Percentiles rank a stretch among this genome's conserved stretches.
These are phyloP conservation scores for Antidorcas marsupialis DNA, from an alignment of 2,113 vertebrate species.

Conservation along the genomic window DNA sequence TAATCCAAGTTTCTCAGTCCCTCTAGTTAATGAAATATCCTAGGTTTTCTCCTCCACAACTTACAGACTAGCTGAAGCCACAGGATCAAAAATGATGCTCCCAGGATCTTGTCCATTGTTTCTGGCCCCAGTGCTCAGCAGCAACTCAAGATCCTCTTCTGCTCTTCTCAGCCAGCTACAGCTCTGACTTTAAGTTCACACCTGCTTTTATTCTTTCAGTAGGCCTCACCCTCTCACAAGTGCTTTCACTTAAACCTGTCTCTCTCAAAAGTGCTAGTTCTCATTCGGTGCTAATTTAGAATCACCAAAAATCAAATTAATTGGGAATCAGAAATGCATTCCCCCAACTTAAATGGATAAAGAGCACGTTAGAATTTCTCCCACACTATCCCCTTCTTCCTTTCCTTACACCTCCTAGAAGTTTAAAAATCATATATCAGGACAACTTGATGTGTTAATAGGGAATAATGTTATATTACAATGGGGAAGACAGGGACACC, in stretches of 20 bases:
- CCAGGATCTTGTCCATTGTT: background rate
- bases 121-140: background rate
- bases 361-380: background rate
- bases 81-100: background rate
- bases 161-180: background rate
- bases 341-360: background rate
- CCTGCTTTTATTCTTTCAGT: background rate
- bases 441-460: background rate
- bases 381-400: background rate
- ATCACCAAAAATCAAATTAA: background rate
- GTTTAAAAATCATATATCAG: background rate
- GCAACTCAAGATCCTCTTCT: background rate
- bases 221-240: background rate
- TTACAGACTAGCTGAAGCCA: background rate
- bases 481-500: background rate
- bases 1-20: background rate
- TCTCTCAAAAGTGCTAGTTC: background rate
- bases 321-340: background rate
- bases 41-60: background rate
- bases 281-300: background rate
- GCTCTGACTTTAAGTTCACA: background rate
- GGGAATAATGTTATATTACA: background rate
- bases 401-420: background rate
- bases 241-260: background rate
- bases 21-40: background rate